Percentiles rank a stretch among this genome's conserved stretches.
phyloP scores from a whole-genome alignment of 2,888 invertebrate species.

The Pecten maximus region DNA sequence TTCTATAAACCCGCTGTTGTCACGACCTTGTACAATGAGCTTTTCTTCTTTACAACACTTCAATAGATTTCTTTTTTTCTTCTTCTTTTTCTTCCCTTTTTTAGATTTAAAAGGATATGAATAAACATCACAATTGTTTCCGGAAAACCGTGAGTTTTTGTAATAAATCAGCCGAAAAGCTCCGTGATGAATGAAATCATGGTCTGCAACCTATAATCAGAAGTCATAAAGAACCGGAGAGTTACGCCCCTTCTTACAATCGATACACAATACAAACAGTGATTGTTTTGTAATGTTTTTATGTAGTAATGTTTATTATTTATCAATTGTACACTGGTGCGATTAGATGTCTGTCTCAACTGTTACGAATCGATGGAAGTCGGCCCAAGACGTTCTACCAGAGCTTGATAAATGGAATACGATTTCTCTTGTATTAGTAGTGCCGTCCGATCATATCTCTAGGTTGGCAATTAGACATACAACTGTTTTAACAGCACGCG shows the following conservation, averaged over 20 bases:
- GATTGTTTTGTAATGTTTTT: neutral
- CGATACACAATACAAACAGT: neutral
- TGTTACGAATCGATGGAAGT: neutral
- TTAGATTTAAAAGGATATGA: neutral
- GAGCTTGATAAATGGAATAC: constrained; percentile 4
- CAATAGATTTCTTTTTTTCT: too few relatives aligned
- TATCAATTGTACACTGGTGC: neutral
- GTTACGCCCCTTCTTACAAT: neutral
- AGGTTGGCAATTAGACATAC: neutral
- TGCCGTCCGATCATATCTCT: neutral
- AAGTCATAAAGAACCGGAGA: neutral
- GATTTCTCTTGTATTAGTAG: neutral
- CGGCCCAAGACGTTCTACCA: neutral
- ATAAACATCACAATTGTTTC: neutral
- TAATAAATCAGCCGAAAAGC: neutral
- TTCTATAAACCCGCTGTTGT: too few relatives aligned
- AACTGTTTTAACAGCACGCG: neutral
- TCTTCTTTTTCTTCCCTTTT: too few relatives aligned
- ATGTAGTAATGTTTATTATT: neutral
- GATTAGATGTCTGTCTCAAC: constrained; percentile 20
- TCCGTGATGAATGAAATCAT: neutral
- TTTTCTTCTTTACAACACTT: too few relatives aligned
- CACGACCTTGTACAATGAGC: too few relatives aligned
- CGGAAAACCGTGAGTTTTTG: neutral
- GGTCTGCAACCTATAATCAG: neutral